These are phyloP conservation scores for Caenorhabditis inopinata DNA, from an alignment of 1,140 invertebrate species.

Conservation along the genomic window DNA sequence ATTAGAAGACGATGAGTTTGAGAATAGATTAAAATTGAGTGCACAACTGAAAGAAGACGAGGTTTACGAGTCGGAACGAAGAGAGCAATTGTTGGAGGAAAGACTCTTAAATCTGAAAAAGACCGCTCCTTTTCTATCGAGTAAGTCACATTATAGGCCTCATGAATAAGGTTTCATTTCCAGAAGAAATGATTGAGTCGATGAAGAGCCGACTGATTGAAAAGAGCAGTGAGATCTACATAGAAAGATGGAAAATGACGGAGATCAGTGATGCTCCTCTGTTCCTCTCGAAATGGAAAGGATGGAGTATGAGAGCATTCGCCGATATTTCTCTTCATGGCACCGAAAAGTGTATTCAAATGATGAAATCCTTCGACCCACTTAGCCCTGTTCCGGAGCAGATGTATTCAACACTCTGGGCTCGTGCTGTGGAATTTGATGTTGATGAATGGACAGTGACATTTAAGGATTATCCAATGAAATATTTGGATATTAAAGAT, in stretches of 20 bases:
- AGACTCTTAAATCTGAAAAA: slow-evolving; percentile 81
- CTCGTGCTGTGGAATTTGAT: slow-evolving; percentile 78
- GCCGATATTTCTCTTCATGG: slow-evolving; percentile 84
- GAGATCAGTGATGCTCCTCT: slow-evolving; percentile 77
- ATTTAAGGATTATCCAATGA: slow-evolving; percentile 92
- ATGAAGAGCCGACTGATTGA: slow-evolving; percentile 80
- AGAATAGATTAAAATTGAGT: slow-evolving; percentile 90
- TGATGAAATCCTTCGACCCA: slow-evolving; percentile 79
- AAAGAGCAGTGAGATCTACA: slow-evolving; percentile 90
- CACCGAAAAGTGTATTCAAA: slow-evolving; percentile 75
- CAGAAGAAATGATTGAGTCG: slow-evolving; percentile 76
- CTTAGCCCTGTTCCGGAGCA: slow-evolving; percentile 80
- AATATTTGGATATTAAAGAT: slow-evolving; percentile 76
- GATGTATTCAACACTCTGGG: slow-evolving; percentile 90
- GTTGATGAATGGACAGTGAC: slow-evolving; percentile 82
- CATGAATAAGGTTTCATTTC: no score
- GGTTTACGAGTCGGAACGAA: slow-evolving; percentile 84
- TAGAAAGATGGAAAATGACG: slow-evolving; percentile 82
- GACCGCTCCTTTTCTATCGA: slow-evolving; percentile 78
- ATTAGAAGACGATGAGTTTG: slow-evolving; percentile 94
- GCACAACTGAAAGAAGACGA: slow-evolving; percentile 94
- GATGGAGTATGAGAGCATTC: slow-evolving; percentile 76
- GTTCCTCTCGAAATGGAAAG: slow-evolving; percentile 75
- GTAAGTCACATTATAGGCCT: slow-evolving; percentile 73
- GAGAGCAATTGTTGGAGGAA: slow-evolving; percentile 83